Conservation (phyloP, 2,888 invertebrate genomes). For the Agrilus cyanescens region DNA sequence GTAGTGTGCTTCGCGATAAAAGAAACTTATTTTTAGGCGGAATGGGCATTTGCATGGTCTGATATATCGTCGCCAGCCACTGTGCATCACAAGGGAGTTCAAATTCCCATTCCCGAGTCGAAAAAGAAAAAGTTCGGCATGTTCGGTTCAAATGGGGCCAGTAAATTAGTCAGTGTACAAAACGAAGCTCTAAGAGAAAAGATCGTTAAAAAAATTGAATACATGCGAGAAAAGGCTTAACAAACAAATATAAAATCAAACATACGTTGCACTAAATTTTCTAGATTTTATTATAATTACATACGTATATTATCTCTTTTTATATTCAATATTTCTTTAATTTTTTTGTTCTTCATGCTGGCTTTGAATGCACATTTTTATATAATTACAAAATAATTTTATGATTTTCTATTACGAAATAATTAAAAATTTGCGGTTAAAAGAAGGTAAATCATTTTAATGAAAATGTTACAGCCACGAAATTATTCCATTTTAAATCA, state of each 20-base stretch:
- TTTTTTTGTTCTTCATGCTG: no score
- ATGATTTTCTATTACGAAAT: no score
- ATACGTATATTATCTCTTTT: no score
- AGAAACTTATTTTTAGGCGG: constrained; percentile 40
- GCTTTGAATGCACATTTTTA: no score
- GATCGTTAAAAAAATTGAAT: constrained; percentile 30
- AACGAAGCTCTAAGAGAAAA: constrained; percentile 29
- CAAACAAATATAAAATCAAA: background rate
- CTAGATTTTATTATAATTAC: background rate
- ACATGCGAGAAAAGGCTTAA: constrained; percentile 21
- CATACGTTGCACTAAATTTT: no score
- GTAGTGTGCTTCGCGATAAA: constrained; percentile 2
- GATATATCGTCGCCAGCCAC: constrained; percentile 59
- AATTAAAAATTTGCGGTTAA: no score
- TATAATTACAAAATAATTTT: no score
- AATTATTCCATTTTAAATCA: no score
- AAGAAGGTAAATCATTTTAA: no score
- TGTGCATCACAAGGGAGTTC: constrained; percentile 57
- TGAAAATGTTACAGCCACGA: no score
- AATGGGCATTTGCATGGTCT: constrained; percentile 68
- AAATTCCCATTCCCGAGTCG: constrained; percentile 42
- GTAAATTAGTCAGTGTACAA: constrained; percentile 43
- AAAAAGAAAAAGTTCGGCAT: constrained; percentile 51
- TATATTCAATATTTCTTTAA: no score
- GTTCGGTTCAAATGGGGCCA: constrained; percentile 50